Conservation (phyloP, 92 coral and sea anemone genomes). For the Paramuricea clavata region DNA sequence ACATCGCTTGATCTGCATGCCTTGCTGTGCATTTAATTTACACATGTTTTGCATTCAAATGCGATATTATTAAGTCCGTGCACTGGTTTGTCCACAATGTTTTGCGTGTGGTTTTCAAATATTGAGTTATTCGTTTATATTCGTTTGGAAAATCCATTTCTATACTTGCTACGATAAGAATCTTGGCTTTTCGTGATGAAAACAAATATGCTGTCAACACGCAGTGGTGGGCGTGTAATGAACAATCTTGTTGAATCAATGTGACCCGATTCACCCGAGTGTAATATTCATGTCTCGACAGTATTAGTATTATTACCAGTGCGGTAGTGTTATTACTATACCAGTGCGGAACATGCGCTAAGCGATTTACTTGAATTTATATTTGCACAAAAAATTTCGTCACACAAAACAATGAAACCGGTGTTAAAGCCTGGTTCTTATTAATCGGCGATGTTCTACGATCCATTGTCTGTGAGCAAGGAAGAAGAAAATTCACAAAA, state of each 20-base stretch:
- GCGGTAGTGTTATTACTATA: not conserved
- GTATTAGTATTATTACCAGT: not conserved
- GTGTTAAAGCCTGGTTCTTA: no score
- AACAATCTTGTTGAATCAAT: not conserved
- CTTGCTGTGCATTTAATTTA: not conserved
- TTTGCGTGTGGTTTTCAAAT: not conserved
- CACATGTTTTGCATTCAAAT: not conserved
- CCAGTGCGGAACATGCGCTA: not conserved
- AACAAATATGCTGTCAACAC: not conserved
- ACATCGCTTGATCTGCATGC: not conserved
- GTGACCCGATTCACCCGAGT: not conserved
- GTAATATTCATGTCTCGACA: not conserved
- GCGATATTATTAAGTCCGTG: not conserved
- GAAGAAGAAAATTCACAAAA: no score
- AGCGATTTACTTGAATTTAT: not conserved
- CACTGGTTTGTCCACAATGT: not conserved
- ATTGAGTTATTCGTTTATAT: not conserved
- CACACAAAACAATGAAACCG: no score
- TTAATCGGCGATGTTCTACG: no score
- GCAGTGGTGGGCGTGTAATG: conserved; percentile 1
- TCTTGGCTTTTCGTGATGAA: not conserved
- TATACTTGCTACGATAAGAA: not conserved
- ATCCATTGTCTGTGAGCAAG: no score
- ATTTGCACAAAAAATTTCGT: no score
- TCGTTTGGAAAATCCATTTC: not conserved